Evolutionary conservation across 2,113 vertebrate species (phyloP), one percentile per base, ranked within the genome.

Genomic region (Anas platyrhynchos): DNA sequence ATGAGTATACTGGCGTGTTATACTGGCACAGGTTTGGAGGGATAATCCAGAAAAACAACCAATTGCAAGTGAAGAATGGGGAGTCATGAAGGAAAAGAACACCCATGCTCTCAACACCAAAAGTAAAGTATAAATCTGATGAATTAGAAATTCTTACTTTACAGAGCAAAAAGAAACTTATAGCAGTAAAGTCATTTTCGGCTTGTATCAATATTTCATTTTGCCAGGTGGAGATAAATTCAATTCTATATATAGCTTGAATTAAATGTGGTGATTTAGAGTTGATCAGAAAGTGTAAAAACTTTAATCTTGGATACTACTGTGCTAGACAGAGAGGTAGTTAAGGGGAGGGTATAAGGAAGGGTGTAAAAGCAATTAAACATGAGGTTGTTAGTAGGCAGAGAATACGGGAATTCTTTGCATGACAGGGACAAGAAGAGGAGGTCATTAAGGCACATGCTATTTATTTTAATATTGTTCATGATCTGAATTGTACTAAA

Each of bases 381-480:
- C 18, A 2, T 32, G 73, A 78, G 26, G 31, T 20, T 95, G 68
- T 81, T 77, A 72, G 93, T 82, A 91, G 86, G 76, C 86, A 93
- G 88, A 81, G 74, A 92, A 76, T 76, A 50, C 85, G 75, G 94
- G 79, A 86, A n/a, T 43, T 86, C 56, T 72, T 78, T 63, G 20
- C 54, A 38, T 92, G 92, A 83, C 83, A 83, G 89, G 17, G 80
- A 75, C 29, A 82, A 94, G 89, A 95, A 80, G 75, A 77, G 38
- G 87, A 95, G 86, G 61, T 81, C 86, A 93, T 86, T 88, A 91
- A 93, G 32, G 66, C 87, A 81, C 43, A 50, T 65, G 88, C 41
- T 79, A 78, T 77, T 93, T 93, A 75, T 96, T 95, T 96, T 86
- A 86, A 82, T 92, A 90, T 90, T 62, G 73, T 69, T 92, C 80